Base-by-base conservation (phyloP, 2,113 vertebrate species). In the Sprattus sprattus region DNA sequence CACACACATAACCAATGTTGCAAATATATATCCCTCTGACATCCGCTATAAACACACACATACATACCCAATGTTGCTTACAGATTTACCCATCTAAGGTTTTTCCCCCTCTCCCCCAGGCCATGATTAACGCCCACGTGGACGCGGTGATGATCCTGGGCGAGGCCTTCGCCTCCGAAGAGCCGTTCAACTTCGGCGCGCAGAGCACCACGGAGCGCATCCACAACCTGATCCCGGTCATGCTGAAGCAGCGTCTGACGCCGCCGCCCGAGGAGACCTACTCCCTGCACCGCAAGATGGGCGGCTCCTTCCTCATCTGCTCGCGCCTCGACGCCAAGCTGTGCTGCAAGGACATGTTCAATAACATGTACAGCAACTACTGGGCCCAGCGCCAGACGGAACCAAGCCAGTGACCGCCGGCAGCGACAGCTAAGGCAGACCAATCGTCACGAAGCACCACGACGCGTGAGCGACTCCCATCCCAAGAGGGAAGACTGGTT, bases 291-390 rank as follows among this genome's bases (percentile, higher is more conserved):
- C 95, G 98, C 46, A 99, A 99, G 93, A 99, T 99, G 98, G 98
- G 97, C 0, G 98, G 98, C 83, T 99, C 98, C 3, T 99, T 99
- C 92, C 98, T 99, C 60, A 99, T 99, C 93, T 99, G 98, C 93
- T 97, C 98, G 86, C 97, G 96, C 91, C 95, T 99, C 75, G 93
- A 97, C 82, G 97, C 97, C 18, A 94, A 95, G 89, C 96, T 99
- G 85, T 9, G 90, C 78, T 99, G 98, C 85, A 97, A 97, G 86
- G 90, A 94, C 45, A 98, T 99, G 97, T 99, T 99, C 50, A 91
- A 97, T 54, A 89, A 92, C 39, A 92, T 95, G 0, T 99, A 99
- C 32, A 87, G 91, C 85, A 95, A 95, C 60, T 99, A 99, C 85
- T 95, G 96, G 96, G 93, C 91, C 47, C 93, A 90, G 10, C 91